These are phyloP conservation scores for Poecilus cupreus DNA, from an alignment of 2,888 invertebrate genomes.

Conservation along the genomic window DNA sequence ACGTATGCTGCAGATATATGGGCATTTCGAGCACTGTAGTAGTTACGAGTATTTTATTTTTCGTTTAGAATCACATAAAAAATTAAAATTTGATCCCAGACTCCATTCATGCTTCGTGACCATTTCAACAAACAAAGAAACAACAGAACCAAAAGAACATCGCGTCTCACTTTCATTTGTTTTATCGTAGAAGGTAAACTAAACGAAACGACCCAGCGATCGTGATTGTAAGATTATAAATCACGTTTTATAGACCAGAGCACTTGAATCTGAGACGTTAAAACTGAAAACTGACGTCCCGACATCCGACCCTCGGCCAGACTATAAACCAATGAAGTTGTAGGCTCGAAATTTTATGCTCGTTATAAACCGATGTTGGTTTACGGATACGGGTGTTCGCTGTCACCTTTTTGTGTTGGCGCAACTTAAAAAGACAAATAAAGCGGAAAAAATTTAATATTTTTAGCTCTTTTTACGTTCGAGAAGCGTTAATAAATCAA, in stretches of 20 bases:
- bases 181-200: background rate
- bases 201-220: background rate
- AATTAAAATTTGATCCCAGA: too few species aligned
- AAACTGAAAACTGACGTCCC: background rate
- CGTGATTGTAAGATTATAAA: background rate
- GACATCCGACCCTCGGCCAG: background rate
- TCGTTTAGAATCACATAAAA: too few species aligned
- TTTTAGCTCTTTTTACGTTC: too few species aligned
- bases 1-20: too few species aligned
- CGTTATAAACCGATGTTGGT: conserved; percentile 10
- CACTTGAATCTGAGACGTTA: background rate
- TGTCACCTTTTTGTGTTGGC: background rate
- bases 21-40: too few species aligned
- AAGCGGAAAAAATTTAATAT: too few species aligned
- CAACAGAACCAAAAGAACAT: background rate
- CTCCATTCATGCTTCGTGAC: background rate
- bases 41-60: too few species aligned
- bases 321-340: conserved; percentile 42
- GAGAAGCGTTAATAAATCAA: too few species aligned
- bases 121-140: background rate
- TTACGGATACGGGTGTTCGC: conserved; percentile 3
- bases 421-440: too few species aligned
- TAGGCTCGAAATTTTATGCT: conserved; percentile 34
- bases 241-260: conserved; percentile 25
- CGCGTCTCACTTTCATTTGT: background rate